Base-by-base conservation (phyloP, 1,140 invertebrate species). In the Drosophila ananassae region DNA sequence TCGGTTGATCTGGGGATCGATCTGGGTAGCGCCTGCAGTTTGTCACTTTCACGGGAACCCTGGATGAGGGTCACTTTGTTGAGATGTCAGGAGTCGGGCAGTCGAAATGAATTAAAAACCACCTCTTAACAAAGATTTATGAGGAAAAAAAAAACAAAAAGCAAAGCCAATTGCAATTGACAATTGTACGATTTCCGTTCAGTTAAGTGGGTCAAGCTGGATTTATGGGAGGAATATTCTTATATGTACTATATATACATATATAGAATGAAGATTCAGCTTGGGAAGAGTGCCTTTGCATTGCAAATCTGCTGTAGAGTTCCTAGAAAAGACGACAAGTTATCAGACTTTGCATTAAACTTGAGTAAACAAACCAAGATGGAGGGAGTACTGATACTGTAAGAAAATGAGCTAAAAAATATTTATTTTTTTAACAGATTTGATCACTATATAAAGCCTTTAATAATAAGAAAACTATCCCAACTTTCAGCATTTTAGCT, bases 91-190 rank as follows among this genome's bases (percentile, higher is more conserved):
- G n/a, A 50, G 48, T 10, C 0, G 21, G 51, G 28, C 28, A 30
- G 37, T 17, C 41, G 76, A 79, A 75, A 81, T 75, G 28, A 76
- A 72, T 87, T 72, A 72, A 50, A 56, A 51, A 9, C 9, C 12
- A 71, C 71, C 69, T 64, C 71, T 87, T 75, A 87, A 87, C 83
- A 82, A 77, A 73, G 82, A 87, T 87, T 87, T 87, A 87, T 87
- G 73, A 7, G 57, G 60, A 46, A 39, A 46, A 63, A 46, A 28
- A 13, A 54, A 17, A 17, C 24, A 32, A 44, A 39, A 52, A 53
- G 48, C 56, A 34, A 76, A 48, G 57, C 48, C 63, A 74, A 82
- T 30, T 59, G 72, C 82, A 87, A 87, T 81, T 80, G 79, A 68
- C 71, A 82, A 79, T 87, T 82, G 81, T 75, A 82, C 22, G 64